Percentiles rank a stretch among this genome's conserved stretches.
Evolutionary conservation across 2,797 vertebrate species (phyloP).

Genomic region (Paramormyrops hopkinsi): DNA sequence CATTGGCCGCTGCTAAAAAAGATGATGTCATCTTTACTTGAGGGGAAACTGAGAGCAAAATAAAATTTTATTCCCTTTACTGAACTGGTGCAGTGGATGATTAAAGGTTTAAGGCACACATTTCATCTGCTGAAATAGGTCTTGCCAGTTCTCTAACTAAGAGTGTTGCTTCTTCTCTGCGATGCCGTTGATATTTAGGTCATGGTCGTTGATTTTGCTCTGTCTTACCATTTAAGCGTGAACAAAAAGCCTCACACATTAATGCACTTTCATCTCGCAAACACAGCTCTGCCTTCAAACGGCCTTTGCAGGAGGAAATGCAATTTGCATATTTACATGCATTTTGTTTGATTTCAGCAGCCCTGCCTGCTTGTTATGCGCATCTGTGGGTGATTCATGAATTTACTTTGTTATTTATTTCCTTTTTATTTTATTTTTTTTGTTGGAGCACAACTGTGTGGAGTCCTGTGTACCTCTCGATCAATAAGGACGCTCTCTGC

Average conservation of each 20-base stretch:
- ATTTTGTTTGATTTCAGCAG: constrained; percentile 25
- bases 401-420: constrained; percentile 46
- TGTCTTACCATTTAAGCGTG: background rate
- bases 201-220: background rate
- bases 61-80: constrained; percentile 50
- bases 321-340: constrained; percentile 15
- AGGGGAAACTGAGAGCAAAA: constrained; percentile 53
- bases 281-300: background rate
- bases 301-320: background rate
- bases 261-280: background rate
- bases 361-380: constrained; percentile 37
- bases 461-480: constrained; percentile 51
- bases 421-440: constrained; percentile 14
- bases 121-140: constrained; percentile 21
- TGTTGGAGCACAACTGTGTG: constrained; percentile 38
- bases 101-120: constrained; percentile 38
- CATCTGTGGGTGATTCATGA: constrained; percentile 38
- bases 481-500: constrained; percentile 77
- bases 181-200: background rate
- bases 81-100: constrained; percentile 44
- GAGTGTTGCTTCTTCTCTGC: constrained; percentile 8
- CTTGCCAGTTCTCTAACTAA: constrained; percentile 29
- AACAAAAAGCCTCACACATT: constrained; percentile 1
- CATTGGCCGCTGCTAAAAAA: constrained; percentile 51
- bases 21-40: constrained; percentile 56